These are phyloP conservation scores for Oxyruncus cristatus DNA, from an alignment of 2,113 vertebrate species.

Conservation along the genomic window DNA sequence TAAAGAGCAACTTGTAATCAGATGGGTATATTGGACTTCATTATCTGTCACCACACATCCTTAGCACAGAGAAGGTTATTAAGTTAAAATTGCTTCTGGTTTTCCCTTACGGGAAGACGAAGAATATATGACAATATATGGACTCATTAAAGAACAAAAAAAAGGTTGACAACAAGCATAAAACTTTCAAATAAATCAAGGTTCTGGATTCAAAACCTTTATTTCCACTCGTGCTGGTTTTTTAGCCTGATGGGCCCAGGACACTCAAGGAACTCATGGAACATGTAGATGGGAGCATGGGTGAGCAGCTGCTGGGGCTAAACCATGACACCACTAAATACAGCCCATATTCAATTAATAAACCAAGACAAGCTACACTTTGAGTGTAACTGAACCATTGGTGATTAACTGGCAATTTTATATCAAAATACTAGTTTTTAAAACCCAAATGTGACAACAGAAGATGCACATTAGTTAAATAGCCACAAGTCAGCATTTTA, in stretches of 20 bases:
- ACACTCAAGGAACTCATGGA: not conserved
- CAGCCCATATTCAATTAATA: not conserved
- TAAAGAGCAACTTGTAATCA: conserved; percentile 62
- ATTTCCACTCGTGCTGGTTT: not conserved
- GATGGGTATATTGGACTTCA: conserved; percentile 52
- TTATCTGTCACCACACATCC: conserved; percentile 40
- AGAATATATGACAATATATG: not conserved
- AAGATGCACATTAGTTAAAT: not conserved
- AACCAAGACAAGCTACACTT: not conserved
- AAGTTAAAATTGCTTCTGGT: conserved; percentile 50
- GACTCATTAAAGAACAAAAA: not conserved
- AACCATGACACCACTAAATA: not conserved
- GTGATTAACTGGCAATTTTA: not conserved
- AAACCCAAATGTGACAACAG: not conserved
- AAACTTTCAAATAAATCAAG: not conserved
- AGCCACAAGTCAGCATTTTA: not conserved
- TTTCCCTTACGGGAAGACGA: conserved; percentile 18
- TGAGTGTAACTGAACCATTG: not conserved
- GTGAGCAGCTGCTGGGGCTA: not conserved
- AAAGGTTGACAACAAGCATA: not conserved
- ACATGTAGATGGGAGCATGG: too few species aligned
- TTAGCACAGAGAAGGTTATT: conserved; percentile 27
- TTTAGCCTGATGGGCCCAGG: not conserved
- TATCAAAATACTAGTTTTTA: not conserved
- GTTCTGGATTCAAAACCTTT: not conserved